phyloP scores from a whole-genome alignment of 1,140 invertebrate genomes.

The Macrostomum lignano region DNA sequence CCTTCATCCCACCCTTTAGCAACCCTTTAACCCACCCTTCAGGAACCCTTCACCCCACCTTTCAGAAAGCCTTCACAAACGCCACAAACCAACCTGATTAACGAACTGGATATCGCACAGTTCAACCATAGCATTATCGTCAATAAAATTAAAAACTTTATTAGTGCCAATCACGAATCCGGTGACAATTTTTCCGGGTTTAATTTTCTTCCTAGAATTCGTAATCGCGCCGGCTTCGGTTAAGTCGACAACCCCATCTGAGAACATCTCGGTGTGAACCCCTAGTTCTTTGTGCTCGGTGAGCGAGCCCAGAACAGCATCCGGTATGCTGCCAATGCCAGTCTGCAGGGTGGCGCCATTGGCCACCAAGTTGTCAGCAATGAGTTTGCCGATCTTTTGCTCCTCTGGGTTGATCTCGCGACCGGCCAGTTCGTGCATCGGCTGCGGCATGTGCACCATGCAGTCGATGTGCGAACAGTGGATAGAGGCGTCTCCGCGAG shows the following conservation, averaged over 20 bases:
- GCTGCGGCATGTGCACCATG: slow-evolving; percentile 42
- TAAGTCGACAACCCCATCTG: slow-evolving; percentile 56
- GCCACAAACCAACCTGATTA: no score
- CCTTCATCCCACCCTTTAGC: no score
- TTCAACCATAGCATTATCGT: slow-evolving; percentile 69
- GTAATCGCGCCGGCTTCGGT: slow-evolving; percentile 52
- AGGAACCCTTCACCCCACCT: no score
- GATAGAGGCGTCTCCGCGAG: slow-evolving; percentile 58
- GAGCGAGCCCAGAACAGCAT: slow-evolving; percentile 48
- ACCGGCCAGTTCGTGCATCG: slow-evolving; percentile 41
- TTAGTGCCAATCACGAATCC: slow-evolving; percentile 60
- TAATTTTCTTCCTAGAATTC: slow-evolving; percentile 47
- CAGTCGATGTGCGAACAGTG: slow-evolving; percentile 64
- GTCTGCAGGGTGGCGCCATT: slow-evolving; percentile 73
- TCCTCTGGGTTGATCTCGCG: slow-evolving; percentile 40
- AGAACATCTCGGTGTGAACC: slow-evolving; percentile 75
- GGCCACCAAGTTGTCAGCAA: slow-evolving; percentile 58
- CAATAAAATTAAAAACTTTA: slow-evolving; percentile 57
- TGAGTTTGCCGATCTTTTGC: slow-evolving; percentile 48
- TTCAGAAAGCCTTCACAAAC: no score
- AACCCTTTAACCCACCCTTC: no score
- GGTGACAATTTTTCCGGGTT: slow-evolving; percentile 52
- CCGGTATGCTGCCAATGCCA: slow-evolving; percentile 66
- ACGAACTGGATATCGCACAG: slow-evolving; percentile 12
- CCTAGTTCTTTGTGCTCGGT: slow-evolving; percentile 61